These are phyloP conservation scores for Cephus nigrinus DNA, from an alignment of 2,888 invertebrate genomes.

Conservation along the genomic window DNA sequence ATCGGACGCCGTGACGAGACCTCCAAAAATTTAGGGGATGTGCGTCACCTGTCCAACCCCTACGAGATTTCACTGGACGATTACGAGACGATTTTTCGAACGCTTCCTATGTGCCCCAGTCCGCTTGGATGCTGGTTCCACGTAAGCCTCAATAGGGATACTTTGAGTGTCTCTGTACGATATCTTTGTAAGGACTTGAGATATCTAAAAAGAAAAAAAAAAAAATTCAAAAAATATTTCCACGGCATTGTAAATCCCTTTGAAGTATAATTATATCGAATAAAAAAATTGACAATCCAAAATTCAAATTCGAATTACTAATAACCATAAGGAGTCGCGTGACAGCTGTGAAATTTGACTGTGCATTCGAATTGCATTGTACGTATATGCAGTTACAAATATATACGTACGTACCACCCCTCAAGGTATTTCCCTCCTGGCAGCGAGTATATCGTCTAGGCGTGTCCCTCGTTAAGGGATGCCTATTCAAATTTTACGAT, in stretches of 20 bases:
- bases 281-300: not conserved
- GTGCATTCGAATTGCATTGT: not conserved
- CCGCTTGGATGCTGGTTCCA: not conserved
- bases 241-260: no score
- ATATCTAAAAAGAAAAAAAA: not conserved
- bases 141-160: not conserved
- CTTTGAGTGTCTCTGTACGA: not conserved
- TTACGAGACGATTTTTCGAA: not conserved
- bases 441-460: not conserved
- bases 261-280: no score
- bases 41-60: not conserved
- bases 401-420: not conserved
- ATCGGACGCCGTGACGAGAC: not conserved
- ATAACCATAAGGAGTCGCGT: not conserved
- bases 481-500: conserved; percentile 64
- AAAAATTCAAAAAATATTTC: no score
- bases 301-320: not conserved
- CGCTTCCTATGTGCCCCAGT: not conserved
- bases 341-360: not conserved
- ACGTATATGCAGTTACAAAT: not conserved
- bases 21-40: not conserved
- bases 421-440: not conserved
- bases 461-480: conserved; percentile 46
- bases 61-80: not conserved
- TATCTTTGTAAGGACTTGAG: not conserved